These are phyloP conservation scores for Oreotrochilus melanogaster DNA, from an alignment of 2,113 vertebrate species.

Conservation along the genomic window DNA sequence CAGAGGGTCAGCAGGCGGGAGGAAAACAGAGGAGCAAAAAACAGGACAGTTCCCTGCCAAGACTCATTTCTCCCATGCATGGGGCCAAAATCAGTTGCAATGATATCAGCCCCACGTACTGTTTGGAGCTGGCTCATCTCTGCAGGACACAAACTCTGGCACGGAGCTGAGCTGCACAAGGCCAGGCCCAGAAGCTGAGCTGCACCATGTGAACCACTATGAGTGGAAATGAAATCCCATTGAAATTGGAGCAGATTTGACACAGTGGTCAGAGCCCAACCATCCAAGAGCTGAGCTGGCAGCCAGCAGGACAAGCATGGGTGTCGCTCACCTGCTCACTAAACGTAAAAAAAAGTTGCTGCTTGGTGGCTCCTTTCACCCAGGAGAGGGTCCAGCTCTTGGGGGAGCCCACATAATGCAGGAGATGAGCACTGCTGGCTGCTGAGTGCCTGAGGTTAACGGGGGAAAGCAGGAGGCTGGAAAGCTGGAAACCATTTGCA, in stretches of 20 bases:
- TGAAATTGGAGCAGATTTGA: not conserved
- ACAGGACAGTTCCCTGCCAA: not conserved
- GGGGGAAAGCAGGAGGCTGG: not conserved
- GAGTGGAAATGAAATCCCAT: not conserved
- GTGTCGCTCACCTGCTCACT: not conserved
- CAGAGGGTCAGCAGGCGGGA: not conserved
- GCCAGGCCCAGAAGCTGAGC: not conserved
- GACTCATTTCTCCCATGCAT: not conserved
- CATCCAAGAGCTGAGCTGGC: not conserved
- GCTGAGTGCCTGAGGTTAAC: not conserved
- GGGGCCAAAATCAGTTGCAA: not conserved
- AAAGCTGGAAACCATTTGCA: not conserved
- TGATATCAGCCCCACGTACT: not conserved
- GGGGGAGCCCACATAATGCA: rapidly evolving
- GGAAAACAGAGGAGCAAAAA: not conserved
- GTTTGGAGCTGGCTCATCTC: not conserved
- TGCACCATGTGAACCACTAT: not conserved
- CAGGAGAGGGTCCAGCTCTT: not conserved
- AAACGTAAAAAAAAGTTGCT: not conserved
- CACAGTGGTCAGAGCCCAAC: not conserved
- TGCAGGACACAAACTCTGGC: conserved; percentile 1
- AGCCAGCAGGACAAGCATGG: not conserved
- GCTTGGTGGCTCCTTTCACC: not conserved
- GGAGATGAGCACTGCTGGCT: not conserved
- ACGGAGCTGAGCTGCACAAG: not conserved